A percentile compares a stretch with the other conserved stretches of the same genome.
Conservation (phyloP, 2,888 invertebrate species). For the Dicyrtoma fusca region DNA sequence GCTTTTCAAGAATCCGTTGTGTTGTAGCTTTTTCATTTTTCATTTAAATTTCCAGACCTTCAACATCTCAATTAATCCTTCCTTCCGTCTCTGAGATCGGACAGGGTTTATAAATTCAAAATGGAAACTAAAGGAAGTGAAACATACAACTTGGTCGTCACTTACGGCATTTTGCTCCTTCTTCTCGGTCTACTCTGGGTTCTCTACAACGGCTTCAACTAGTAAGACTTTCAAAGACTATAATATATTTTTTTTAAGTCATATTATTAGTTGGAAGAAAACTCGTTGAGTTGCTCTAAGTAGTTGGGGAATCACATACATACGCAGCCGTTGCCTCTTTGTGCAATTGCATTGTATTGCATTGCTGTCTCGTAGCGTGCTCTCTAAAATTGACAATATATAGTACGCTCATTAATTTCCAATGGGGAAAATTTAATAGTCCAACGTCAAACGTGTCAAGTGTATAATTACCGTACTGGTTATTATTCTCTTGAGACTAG, state of each 20-base stretch:
- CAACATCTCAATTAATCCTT: not conserved
- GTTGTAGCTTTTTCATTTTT: not conserved
- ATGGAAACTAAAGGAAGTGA: conserved; percentile 44
- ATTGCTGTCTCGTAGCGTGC: not conserved
- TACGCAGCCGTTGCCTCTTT: not conserved
- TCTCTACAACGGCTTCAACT: conserved; percentile 40
- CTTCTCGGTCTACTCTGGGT: conserved; percentile 42
- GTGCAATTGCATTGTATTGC: not conserved
- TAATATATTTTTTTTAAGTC: not conserved
- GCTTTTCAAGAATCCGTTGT: not conserved
- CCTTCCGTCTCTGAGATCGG: not conserved
- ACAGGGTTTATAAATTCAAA: not conserved
- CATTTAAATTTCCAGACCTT: not conserved
- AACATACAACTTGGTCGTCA: conserved; percentile 45
- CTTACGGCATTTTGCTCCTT: conserved; percentile 45
- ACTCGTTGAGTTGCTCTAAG: not conserved
- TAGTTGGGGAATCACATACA: not conserved
- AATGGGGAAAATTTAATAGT: too few species aligned
- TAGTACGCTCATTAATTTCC: too few species aligned
- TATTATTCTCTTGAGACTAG: too few species aligned
- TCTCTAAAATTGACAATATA: too few species aligned
- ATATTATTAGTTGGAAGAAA: not conserved
- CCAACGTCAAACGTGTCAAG: too few species aligned
- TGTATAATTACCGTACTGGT: too few species aligned
- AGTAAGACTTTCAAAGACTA: not conserved